A percentile compares a stretch with the other conserved stretches of the same genome.
Conservation (phyloP, 1,140 invertebrate species). For the Antheraea pernyi region DNA sequence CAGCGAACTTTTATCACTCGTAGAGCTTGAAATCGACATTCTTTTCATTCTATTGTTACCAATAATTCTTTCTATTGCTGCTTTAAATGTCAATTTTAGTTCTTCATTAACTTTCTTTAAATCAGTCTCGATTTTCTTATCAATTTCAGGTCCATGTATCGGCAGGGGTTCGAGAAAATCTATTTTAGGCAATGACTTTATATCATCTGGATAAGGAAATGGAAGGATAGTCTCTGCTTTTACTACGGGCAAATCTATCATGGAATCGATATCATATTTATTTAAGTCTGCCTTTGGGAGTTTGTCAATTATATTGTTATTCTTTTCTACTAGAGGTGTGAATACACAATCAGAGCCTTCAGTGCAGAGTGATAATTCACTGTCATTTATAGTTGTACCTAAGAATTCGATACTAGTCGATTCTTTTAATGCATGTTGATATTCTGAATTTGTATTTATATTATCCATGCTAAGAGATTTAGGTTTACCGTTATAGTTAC, state of each 20-base stretch:
- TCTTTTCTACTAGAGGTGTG: constrained; percentile 39
- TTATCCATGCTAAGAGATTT: constrained; percentile 69
- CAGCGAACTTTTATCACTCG: neutral
- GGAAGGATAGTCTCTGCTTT: constrained; percentile 57
- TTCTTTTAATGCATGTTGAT: constrained; percentile 58
- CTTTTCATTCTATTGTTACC: constrained; percentile 31
- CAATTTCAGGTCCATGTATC: constrained; percentile 9
- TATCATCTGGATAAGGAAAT: constrained; percentile 49
- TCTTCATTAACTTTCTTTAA: constrained; percentile 62
- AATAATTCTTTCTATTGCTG: constrained; percentile 58
- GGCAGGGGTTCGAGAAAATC: constrained; percentile 16
- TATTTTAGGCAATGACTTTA: constrained; percentile 18
- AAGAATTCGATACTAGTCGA: constrained; percentile 60
- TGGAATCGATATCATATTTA: neutral
- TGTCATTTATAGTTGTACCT: constrained; percentile 24
- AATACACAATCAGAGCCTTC: constrained; percentile 62
- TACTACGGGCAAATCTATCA: constrained; percentile 37
- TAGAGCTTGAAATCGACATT: neutral
- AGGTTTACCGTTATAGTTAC: constrained; percentile 58
- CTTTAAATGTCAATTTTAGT: constrained; percentile 60
- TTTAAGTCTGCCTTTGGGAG: neutral
- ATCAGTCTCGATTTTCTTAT: constrained; percentile 51
- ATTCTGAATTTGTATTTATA: constrained; percentile 45
- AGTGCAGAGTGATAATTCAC: constrained; percentile 53
- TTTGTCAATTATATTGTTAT: constrained; percentile 32